Percentiles rank a stretch among this genome's conserved stretches.
These are phyloP conservation scores for Archilochus colubris DNA, from an alignment of 2,113 vertebrate genomes.

Conservation along the genomic window DNA sequence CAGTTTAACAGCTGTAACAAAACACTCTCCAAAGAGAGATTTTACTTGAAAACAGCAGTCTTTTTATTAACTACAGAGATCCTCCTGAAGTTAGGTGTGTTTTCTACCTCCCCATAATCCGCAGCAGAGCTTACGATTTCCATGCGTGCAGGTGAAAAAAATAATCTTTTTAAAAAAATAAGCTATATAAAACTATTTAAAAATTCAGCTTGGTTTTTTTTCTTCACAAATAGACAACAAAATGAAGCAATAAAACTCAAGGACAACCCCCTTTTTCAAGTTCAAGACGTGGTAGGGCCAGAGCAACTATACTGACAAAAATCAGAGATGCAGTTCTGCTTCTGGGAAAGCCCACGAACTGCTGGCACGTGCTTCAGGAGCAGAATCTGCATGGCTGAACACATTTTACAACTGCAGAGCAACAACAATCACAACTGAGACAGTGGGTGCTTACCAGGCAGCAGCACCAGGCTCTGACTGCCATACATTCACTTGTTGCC, in stretches of 20 bases:
- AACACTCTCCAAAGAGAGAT: not conserved
- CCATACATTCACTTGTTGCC: not conserved
- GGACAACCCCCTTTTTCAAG: not conserved
- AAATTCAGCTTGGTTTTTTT: not conserved
- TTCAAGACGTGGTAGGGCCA: not conserved
- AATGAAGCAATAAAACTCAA: not conserved
- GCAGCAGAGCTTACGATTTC: not conserved
- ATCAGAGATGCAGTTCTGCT: rapidly evolving
- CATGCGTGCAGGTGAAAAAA: not conserved
- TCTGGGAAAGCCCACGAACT: not conserved
- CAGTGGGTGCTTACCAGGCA: not conserved
- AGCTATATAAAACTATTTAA: not conserved
- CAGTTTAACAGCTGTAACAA: not conserved
- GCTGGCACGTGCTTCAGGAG: not conserved
- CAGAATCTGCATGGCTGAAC: too few species aligned
- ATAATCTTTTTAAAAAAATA: not conserved
- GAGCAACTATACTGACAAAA: not conserved
- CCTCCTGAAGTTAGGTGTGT: not conserved
- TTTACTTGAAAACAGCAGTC: not conserved
- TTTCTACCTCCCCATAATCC: not conserved
- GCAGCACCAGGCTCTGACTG: not conserved
- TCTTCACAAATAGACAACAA: not conserved
- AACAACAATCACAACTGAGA: not conserved
- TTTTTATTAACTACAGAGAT: not conserved
- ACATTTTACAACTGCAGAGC: too few species aligned